Evolutionary conservation across 2,113 vertebrate genomes (phyloP).

Genomic region (Theristicus caerulescens): DNA sequence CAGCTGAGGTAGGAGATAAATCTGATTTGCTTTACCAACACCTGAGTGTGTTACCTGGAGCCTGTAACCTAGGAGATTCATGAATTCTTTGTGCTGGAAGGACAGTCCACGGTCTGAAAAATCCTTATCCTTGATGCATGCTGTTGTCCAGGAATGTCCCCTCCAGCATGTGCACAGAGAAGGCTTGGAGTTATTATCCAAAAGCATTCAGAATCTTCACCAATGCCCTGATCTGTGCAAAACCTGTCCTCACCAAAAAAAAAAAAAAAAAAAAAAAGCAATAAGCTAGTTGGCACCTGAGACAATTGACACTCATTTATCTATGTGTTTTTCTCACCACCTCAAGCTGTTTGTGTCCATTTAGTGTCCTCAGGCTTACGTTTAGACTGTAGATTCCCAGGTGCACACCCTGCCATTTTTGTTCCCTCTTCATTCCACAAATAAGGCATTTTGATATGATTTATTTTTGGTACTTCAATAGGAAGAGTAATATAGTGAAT

Average conservation of each 20-base stretch:
- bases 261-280: rapidly evolving
- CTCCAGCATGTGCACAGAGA: not conserved
- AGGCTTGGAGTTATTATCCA: not conserved
- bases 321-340: not conserved
- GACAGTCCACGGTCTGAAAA: not conserved
- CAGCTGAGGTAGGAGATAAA: not conserved
- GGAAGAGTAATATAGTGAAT: not conserved
- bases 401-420: not conserved
- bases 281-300: not conserved
- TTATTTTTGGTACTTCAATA: not conserved
- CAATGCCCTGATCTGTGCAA: not conserved
- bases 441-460: not conserved
- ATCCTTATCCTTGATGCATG: not conserved
- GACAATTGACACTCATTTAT: not conserved
- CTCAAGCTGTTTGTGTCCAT: not conserved
- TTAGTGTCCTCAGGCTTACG: not conserved
- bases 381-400: not conserved
- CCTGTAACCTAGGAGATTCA: not conserved
- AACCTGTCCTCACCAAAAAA: not conserved
- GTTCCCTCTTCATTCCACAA: not conserved
- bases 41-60: not conserved
- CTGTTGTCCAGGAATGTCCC: not conserved
- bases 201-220: not conserved
- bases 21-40: not conserved
- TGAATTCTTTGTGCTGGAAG: not conserved